Evolutionary conservation across 1,140 invertebrate genomes (phyloP), one percentile per base, ranked within the genome.

Genomic region (Drosophila tristis): DNA sequence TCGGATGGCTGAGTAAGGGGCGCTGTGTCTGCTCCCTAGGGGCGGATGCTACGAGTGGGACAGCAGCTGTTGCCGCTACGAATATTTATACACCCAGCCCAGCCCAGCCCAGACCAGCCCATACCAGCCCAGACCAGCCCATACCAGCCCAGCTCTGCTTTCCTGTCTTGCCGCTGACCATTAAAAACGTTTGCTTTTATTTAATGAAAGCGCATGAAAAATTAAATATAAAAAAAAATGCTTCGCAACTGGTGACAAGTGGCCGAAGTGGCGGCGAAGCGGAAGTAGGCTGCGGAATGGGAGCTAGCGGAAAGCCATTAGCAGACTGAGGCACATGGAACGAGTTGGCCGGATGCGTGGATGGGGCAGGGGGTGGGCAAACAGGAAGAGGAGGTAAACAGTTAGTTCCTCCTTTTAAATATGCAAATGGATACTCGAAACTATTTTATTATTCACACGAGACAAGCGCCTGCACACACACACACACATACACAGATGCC

Each of bases 391-490:
- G 25, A 39, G 62, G 23, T 54, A 59, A 74, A 43, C 72, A 74
- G 59, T 48, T 66, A 75, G 72, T 66, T 58, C 23, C 29, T 26
- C 54, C 54, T 49, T 50, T 74, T 75, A 75, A 66, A 65, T 75
- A 75, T 75, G 72, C 71, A 75, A 75, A 75, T 75, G 54, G 72
- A 75, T 59, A 48, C 61, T 66, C 43, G 42, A 35, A 74, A 74
- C 71, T 74, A 74, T 74, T 74, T 74, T 74, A 67, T 51, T 71
- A 75, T 67, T 75, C 73, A 59, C 72, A 64, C 72, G 43, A 57
- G 55, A 29, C 55, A 11, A 45, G 44, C 43, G 55, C 15, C 23
- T 31, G 2, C 23, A 25, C 23, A 25, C 23, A 23, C 23, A 23
- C 23, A 23, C 23, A 23, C 2, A 31, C 60, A 16, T 1, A 51